Percentiles rank a stretch among this genome's conserved stretches.
These are phyloP conservation scores for Tetramorium parvispinum DNA, from an alignment of 1,140 invertebrate genomes.

Conservation along the genomic window DNA sequence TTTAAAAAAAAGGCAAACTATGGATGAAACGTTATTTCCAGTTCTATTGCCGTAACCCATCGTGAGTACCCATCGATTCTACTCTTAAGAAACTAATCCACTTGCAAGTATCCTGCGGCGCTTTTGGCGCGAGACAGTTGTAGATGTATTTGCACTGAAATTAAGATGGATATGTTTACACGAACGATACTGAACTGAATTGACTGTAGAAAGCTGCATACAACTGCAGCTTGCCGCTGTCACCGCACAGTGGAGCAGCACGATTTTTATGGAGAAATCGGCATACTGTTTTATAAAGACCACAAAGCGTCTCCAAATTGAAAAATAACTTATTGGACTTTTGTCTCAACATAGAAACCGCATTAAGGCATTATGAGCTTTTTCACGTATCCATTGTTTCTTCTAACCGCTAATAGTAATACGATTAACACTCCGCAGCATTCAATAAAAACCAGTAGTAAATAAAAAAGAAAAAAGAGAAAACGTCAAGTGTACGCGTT, in stretches of 20 bases:
- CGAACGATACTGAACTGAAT: constrained; percentile 1
- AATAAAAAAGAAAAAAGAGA: too few species aligned
- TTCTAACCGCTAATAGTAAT: constrained; percentile 22
- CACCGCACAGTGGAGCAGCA: background rate
- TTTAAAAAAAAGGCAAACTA: background rate
- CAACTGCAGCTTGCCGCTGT: background rate
- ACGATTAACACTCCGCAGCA: background rate
- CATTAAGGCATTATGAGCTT: background rate
- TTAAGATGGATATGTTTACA: constrained; percentile 42
- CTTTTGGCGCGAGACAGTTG: constrained; percentile 19
- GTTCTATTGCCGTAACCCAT: background rate
- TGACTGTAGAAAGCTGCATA: background rate
- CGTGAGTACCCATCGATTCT: constrained; percentile 2
- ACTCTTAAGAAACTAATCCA: constrained; percentile 25
- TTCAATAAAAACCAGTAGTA: background rate
- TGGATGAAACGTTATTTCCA: background rate
- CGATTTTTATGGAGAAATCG: background rate
- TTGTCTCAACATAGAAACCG: background rate
- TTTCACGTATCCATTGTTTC: background rate
- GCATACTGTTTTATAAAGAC: background rate
- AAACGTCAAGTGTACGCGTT: too few species aligned
- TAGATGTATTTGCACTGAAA: constrained; percentile 11
- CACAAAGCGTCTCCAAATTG: background rate
- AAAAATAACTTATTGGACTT: constrained; percentile 13
- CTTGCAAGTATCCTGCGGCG: background rate